These are phyloP conservation scores for Mythimna vitellina DNA, from an alignment of 2,888 invertebrate genomes.

Conservation along the genomic window DNA sequence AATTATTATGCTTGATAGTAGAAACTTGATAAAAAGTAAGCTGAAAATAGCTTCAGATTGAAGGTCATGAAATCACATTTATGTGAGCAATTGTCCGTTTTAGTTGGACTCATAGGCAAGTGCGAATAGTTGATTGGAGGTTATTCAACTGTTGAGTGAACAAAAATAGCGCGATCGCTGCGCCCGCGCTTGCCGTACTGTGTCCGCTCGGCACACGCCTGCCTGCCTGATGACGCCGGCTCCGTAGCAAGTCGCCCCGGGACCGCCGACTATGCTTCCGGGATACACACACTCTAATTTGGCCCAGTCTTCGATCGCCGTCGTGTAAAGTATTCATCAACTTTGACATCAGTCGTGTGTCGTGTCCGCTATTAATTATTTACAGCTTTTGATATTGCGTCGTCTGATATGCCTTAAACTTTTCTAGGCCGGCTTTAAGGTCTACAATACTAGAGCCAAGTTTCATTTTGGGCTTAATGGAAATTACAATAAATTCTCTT, in stretches of 20 bases:
- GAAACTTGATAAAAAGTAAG: neutral
- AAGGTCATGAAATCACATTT: conserved; percentile 66
- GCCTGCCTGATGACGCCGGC: conserved; percentile 65
- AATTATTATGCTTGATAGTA: neutral
- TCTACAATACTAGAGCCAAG: conserved; percentile 21
- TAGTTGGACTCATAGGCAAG: conserved; percentile 82
- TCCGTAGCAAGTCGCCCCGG: conserved; percentile 69
- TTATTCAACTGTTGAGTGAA: conserved; percentile 89
- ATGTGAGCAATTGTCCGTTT: conserved; percentile 69
- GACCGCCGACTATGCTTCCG: conserved; percentile 80
- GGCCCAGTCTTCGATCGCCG: conserved; percentile 70
- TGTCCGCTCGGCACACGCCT: conserved; percentile 68
- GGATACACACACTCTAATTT: conserved; percentile 77
- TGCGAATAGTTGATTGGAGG: conserved; percentile 91
- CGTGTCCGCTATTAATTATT: conserved; percentile 46
- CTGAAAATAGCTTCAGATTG: conserved; percentile 36
- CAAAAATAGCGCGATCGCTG: conserved; percentile 87
- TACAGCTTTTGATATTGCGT: conserved; percentile 35
- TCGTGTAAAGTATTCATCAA: conserved; percentile 56
- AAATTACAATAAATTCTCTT: conserved; percentile 27
- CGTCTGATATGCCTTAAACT: conserved; percentile 12
- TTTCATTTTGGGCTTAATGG: conserved; percentile 36
- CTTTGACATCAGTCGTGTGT: conserved; percentile 47
- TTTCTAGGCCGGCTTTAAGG: conserved; percentile 14
- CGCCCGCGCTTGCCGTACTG: conserved; percentile 76